A percentile compares a stretch with the other conserved stretches of the same genome.
Evolutionary conservation across 1,140 invertebrate species (phyloP).

Genomic region (Cotesia glomerata): DNA sequence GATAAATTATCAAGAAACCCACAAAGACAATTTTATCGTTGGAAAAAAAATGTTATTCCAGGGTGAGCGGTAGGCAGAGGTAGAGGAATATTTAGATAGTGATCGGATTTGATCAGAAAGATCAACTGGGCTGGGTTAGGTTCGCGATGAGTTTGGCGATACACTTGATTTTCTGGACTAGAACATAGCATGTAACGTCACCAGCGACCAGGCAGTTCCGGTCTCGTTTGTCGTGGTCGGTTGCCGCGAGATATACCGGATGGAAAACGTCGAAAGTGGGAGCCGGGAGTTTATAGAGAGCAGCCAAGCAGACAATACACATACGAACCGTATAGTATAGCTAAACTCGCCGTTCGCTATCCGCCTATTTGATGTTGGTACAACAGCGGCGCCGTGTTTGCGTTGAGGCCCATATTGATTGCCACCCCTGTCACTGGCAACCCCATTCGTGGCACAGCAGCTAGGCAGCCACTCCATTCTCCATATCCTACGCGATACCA

Average conservation of each 20-base stretch:
- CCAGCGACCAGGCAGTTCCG: slow-evolving; percentile 26
- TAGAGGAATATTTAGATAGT: background rate
- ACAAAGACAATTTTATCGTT: too few species aligned
- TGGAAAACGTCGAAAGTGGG: slow-evolving; percentile 56
- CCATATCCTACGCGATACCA: slow-evolving; percentile 55
- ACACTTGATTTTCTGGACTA: slow-evolving; percentile 7
- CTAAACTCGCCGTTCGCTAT: slow-evolving; percentile 54
- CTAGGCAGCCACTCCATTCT: slow-evolving; percentile 15
- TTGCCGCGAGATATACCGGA: slow-evolving; percentile 31
- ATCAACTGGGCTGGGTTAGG: background rate
- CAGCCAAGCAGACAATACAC: slow-evolving; percentile 29
- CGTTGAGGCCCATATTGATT: slow-evolving; percentile 65
- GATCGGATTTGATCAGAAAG: background rate
- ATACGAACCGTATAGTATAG: slow-evolving; percentile 42
- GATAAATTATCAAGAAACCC: too few species aligned
- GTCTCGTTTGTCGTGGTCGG: slow-evolving; percentile 31
- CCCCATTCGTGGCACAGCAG: slow-evolving; percentile 4
- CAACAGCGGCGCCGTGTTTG: slow-evolving; percentile 63
- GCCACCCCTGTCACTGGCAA: slow-evolving; percentile 59
- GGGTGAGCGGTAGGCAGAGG: too few species aligned
- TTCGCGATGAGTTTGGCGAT: background rate
- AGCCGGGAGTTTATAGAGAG: slow-evolving; percentile 45
- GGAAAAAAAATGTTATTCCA: too few species aligned
- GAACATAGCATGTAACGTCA: slow-evolving; percentile 23
- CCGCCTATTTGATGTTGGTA: slow-evolving; percentile 66